These are phyloP conservation scores for Mythimna pallens DNA, from an alignment of 2,888 invertebrate species.

Conservation along the genomic window DNA sequence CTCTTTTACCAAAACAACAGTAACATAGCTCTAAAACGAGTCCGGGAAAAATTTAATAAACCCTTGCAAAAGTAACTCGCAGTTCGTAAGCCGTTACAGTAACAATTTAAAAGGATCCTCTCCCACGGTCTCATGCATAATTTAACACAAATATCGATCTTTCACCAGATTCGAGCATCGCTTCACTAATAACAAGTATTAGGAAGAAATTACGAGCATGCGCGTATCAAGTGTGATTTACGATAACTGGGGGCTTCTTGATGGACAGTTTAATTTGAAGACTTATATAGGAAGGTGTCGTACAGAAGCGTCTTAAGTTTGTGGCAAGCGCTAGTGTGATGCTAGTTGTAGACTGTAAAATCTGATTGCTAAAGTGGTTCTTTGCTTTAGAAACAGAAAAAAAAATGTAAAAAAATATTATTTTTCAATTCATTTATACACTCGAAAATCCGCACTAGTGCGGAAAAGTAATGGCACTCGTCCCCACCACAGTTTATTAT, in stretches of 20 bases:
- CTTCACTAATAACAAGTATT: conserved; percentile 70
- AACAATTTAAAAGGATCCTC: conserved; percentile 72
- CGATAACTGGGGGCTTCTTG: conserved; percentile 53
- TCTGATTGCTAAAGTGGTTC: neutral
- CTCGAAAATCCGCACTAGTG: too few relatives aligned
- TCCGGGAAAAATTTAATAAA: conserved; percentile 41
- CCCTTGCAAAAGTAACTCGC: conserved; percentile 50
- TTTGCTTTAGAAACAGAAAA: neutral
- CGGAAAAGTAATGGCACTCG: too few relatives aligned
- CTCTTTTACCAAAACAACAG: neutral
- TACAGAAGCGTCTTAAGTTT: conserved; percentile 3
- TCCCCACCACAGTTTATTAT: too few relatives aligned
- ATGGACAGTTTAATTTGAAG: conserved; percentile 57
- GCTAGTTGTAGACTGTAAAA: neutral
- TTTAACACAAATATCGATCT: conserved; percentile 74
- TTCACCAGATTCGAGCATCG: conserved; percentile 57
- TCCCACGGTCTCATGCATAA: conserved; percentile 74
- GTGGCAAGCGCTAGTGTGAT: neutral
- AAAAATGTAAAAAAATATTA: neutral
- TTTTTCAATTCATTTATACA: too few relatives aligned
- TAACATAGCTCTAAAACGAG: neutral
- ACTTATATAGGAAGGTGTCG: conserved; percentile 33
- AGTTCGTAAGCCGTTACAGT: conserved; percentile 61
- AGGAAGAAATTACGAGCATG: conserved; percentile 66
- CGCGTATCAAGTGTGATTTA: conserved; percentile 62